Evolutionary conservation across 2,888 invertebrate species (phyloP), one percentile per base, ranked within the genome.

Genomic region (Hartigia nigra): DNA sequence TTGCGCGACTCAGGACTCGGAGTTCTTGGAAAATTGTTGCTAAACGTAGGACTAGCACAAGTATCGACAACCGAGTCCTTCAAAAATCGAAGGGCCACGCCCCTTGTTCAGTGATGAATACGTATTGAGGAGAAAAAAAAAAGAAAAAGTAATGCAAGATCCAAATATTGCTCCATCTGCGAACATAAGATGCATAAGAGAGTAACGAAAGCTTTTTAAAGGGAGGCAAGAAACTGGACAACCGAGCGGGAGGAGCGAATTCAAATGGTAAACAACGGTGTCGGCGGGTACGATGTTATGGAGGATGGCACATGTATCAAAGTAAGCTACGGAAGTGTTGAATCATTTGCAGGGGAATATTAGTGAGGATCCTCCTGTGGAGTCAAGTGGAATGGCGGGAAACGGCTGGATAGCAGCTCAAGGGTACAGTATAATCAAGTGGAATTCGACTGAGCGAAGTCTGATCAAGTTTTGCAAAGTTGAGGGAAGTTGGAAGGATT

Each of bases 391-490:
- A 23, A 55, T 55, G 55, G 55, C 55, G 55, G 55, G 55, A 55
- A 55, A 9, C 23, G 55, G 55, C 55, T 23, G 55, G 55, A 55
- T 55, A 23, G 23, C 23, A 9, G 55, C 23, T 55, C 23, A 23
- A 55, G 55, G 55, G 55, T 55, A 55, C 55, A 9, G 55, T 55
- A 35, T 74, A 74, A 39, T 34, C 32, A 55, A 31, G 74, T 31
- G 37, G 69, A 70, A 39, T 74, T 77, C 75, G 75, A 75, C 34
- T 37, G 75, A 31, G 75, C 37, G 31, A 1, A 39, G 55, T 55
- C 55, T 23, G 55, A 55, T 55, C 9, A 55, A 55, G 23, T 55
- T 23, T 55, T 55, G 55, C 23, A 9, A 55, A 55, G 55, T 55
- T 55, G 9, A 55, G 55, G 55, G 55, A 55, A 55, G 55, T 55